Conservation (phyloP, 2,113 vertebrate genomes). For the Telmatochromis sp. region DNA sequence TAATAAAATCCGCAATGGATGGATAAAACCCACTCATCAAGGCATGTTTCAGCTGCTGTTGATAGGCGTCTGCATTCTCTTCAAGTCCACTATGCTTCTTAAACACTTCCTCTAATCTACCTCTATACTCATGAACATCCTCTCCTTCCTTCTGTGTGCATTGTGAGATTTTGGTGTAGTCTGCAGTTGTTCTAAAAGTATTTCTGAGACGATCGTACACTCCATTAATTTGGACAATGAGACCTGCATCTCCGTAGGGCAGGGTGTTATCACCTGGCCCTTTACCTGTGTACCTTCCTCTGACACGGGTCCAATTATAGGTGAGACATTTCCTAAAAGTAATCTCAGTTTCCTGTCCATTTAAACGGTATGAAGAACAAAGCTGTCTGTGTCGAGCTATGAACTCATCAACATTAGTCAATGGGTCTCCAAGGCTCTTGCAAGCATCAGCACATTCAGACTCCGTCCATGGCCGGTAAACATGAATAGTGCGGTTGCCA, state of each 20-base stretch:
- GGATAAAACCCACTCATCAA: accelerated
- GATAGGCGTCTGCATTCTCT: accelerated
- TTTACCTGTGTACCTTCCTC: accelerated
- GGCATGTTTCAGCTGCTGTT: not conserved
- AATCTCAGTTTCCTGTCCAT: too few species aligned
- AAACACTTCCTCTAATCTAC: accelerated
- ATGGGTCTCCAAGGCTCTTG: too few species aligned
- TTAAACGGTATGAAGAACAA: accelerated
- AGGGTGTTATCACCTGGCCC: not conserved
- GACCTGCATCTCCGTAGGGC: not conserved
- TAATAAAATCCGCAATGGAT: accelerated
- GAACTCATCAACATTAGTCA: too few species aligned
- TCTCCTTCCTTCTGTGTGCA: not conserved
- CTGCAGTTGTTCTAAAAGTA: not conserved
- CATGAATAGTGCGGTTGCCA: accelerated
- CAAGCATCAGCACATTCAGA: too few species aligned
- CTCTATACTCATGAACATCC: accelerated
- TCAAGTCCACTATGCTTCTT: accelerated
- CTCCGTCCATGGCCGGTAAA: too few species aligned
- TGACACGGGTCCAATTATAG: not conserved
- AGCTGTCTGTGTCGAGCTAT: too few species aligned
- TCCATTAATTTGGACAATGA: not conserved
- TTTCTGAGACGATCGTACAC: accelerated
- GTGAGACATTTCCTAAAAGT: too few species aligned
- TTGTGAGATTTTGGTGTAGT: not conserved